A percentile compares a stretch with the other conserved stretches of the same genome.
These are phyloP conservation scores for Podarcis siculus DNA, from an alignment of 2,797 vertebrate genomes.

Conservation along the genomic window DNA sequence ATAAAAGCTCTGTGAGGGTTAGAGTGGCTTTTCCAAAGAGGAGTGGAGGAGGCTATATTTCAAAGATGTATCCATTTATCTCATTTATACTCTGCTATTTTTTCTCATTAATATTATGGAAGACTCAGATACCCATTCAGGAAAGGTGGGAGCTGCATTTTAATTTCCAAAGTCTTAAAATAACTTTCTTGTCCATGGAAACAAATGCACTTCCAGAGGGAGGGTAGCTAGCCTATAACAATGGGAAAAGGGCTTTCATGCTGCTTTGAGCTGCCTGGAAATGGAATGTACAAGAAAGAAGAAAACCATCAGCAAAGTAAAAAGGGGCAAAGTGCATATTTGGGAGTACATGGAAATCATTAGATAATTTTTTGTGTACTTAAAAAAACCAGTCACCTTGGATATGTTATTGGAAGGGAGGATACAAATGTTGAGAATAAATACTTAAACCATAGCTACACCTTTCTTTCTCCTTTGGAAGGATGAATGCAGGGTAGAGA, in stretches of 20 bases:
- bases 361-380: background rate
- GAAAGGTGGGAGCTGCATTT: slow-evolving; percentile 22
- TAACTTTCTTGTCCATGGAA: slow-evolving; percentile 36
- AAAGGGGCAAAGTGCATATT: background rate
- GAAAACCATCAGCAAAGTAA: slow-evolving; percentile 6
- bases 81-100: slow-evolving; percentile 31
- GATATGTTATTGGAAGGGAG: background rate
- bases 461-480: slow-evolving; percentile 22
- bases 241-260: slow-evolving; percentile 3
- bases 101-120: slow-evolving; percentile 21
- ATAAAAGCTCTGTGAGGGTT: slow-evolving; percentile 23
- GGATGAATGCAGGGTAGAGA: background rate
- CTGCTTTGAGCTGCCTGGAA: slow-evolving; percentile 24
- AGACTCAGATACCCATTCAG: slow-evolving; percentile 19
- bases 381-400: background rate
- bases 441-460: background rate
- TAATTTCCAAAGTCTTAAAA: slow-evolving; percentile 33
- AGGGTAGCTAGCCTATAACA: background rate
- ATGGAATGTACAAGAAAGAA: background rate
- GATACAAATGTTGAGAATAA: background rate
- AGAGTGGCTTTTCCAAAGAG: slow-evolving; percentile 7
- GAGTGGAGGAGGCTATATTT: background rate
- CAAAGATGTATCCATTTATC: background rate
- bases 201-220: slow-evolving; percentile 23
- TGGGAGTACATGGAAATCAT: slow-evolving; percentile 45